phyloP scores from a whole-genome alignment of 2,113 vertebrate species.

The Martes martes region DNA sequence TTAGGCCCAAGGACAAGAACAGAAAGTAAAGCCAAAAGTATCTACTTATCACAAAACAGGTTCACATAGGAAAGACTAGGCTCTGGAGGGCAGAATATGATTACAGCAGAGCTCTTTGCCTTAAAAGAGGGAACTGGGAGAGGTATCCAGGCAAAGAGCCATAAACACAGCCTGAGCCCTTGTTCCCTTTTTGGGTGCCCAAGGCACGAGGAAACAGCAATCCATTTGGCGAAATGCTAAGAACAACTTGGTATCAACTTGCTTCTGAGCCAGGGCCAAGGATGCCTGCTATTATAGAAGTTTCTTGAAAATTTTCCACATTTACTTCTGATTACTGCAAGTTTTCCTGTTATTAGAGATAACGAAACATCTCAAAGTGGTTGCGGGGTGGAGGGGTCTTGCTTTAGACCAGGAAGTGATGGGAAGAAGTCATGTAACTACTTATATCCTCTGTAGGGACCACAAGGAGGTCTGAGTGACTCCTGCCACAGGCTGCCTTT shows the following conservation, averaged over 20 bases:
- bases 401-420: neutral
- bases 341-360: neutral
- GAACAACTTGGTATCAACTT: slow-evolving; percentile 67
- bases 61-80: neutral
- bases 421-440: neutral
- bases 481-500: neutral
- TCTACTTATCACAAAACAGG: neutral
- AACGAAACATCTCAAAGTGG: neutral
- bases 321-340: slow-evolving; percentile 41
- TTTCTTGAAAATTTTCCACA: slow-evolving; percentile 48
- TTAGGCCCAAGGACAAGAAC: neutral
- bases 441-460: neutral
- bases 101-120: neutral
- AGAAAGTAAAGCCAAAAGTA: neutral
- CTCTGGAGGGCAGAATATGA: neutral
- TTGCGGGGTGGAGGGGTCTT: neutral
- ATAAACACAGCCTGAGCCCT: slow-evolving; percentile 23
- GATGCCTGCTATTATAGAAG: slow-evolving; percentile 31
- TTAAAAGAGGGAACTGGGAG: slow-evolving; percentile 38
- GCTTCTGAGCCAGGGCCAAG: slow-evolving; percentile 32
- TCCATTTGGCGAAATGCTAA: slow-evolving; percentile 66
- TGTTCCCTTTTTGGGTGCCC: slow-evolving; percentile 56
- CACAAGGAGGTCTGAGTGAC: neutral
- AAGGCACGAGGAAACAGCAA: slow-evolving; percentile 40
- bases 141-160: slow-evolving; percentile 40